These are phyloP conservation scores for Drosophila eugracilis DNA, from an alignment of 1,140 invertebrate species.

Conservation along the genomic window DNA sequence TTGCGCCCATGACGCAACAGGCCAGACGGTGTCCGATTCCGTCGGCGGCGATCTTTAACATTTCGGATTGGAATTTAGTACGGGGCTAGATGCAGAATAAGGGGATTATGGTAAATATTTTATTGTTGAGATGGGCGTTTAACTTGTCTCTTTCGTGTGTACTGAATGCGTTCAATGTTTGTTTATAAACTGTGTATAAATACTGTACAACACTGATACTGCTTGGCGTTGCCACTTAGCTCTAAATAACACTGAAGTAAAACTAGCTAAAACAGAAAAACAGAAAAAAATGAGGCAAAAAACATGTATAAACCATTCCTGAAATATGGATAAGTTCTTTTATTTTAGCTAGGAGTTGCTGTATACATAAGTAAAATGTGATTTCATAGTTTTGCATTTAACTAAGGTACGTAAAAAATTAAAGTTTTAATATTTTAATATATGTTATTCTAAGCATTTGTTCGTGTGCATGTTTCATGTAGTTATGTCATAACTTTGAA, in stretches of 20 bases:
- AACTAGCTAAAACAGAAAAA: no score
- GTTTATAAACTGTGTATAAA: conserved; percentile 34
- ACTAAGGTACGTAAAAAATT: no score
- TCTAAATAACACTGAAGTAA: not conserved
- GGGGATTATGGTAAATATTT: conserved; percentile 12
- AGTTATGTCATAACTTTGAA: no score
- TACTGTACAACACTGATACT: not conserved
- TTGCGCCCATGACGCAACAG: conserved; percentile 55
- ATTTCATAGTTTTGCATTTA: no score
- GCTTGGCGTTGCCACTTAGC: conserved; percentile 1
- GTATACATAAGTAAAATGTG: no score
- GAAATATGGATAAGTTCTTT: no score
- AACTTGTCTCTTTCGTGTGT: conserved; percentile 21
- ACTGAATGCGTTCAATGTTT: conserved; percentile 28
- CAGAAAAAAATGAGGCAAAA: no score
- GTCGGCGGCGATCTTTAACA: conserved; percentile 77
- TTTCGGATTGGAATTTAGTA: conserved; percentile 7
- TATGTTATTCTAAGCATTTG: no score
- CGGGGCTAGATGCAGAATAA: not conserved
- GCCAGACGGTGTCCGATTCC: conserved; percentile 67
- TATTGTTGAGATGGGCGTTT: conserved; percentile 9
- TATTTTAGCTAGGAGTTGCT: no score
- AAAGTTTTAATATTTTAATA: no score
- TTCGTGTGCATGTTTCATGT: no score
- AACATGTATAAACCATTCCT: no score